Evolutionary conservation across 2,797 vertebrate species (phyloP).

Genomic region (Argya squamiceps): DNA sequence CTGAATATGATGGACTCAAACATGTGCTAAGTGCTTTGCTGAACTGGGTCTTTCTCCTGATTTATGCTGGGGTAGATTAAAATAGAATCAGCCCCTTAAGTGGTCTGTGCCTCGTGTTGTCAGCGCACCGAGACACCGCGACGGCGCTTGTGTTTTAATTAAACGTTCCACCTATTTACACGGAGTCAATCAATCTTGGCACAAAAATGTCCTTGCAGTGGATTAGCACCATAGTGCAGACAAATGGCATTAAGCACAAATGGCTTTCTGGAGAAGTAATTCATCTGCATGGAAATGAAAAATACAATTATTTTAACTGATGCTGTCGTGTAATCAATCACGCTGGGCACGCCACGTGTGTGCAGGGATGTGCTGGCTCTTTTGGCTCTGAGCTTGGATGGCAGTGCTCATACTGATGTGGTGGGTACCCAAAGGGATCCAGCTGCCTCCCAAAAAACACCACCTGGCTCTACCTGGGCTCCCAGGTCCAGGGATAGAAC

Average conservation of each 20-base stretch:
- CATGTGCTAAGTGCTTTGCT: slow-evolving; percentile 60
- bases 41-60: slow-evolving; percentile 43
- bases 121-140: not conserved
- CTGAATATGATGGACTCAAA: slow-evolving; percentile 39
- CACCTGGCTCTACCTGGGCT: accelerated
- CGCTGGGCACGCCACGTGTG: accelerated
- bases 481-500: not conserved
- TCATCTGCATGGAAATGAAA: slow-evolving; percentile 54
- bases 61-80: slow-evolving; percentile 51
- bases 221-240: slow-evolving; percentile 45
- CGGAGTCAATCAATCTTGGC: slow-evolving; percentile 50
- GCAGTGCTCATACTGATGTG: accelerated
- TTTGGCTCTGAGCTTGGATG: not conserved
- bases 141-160: slow-evolving; percentile 53
- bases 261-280: slow-evolving; percentile 54
- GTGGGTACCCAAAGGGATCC: not conserved
- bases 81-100: slow-evolving; percentile 41
- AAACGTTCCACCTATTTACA: slow-evolving; percentile 68
- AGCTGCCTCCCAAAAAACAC: not conserved
- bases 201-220: slow-evolving; percentile 42
- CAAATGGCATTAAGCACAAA: slow-evolving; percentile 62
- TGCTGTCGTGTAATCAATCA: not conserved
- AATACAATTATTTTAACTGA: slow-evolving; percentile 61
- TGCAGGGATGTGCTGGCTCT: not conserved
- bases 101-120: not conserved